Percentiles rank a stretch among this genome's conserved stretches.
phyloP scores from a whole-genome alignment of 1,140 invertebrate genomes.

The Melitaea cinxia region DNA sequence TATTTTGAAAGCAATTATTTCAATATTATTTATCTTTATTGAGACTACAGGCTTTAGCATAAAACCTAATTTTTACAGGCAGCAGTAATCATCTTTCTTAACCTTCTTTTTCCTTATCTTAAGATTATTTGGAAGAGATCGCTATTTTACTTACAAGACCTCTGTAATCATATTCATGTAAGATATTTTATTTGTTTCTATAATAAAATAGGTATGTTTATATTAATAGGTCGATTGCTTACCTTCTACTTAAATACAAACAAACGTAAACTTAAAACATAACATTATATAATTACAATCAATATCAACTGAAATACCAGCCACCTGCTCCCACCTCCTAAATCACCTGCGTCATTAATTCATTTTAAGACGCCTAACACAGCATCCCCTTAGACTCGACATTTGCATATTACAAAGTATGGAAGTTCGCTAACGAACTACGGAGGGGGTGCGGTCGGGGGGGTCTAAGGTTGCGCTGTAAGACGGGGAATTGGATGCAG shows the following conservation, averaged over 20 bases:
- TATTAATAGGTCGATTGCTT: too few species aligned
- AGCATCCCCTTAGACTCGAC: conserved; percentile 65
- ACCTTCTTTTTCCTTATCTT: too few species aligned
- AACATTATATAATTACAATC: conserved; percentile 30
- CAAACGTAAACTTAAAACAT: conserved; percentile 8
- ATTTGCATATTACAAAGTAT: conserved; percentile 82
- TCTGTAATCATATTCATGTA: too few species aligned
- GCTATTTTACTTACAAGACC: too few species aligned
- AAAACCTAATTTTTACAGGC: too few species aligned
- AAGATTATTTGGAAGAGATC: too few species aligned
- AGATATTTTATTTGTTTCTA: too few species aligned
- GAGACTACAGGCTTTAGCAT: too few species aligned
- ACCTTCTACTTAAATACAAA: conserved; percentile 16
- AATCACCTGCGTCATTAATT: conserved; percentile 80
- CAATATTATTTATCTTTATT: too few species aligned
- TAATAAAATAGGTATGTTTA: too few species aligned
- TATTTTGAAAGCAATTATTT: too few species aligned
- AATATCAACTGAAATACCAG: conserved; percentile 33
- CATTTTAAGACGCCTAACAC: conserved; percentile 78
- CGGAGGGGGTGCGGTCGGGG: conserved; percentile 40
- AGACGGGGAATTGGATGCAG: conserved; percentile 75
- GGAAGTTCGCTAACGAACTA: conserved; percentile 78
- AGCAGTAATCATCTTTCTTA: too few species aligned
- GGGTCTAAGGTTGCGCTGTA: conserved; percentile 70
- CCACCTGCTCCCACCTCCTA: conserved; percentile 32